Evolutionary conservation across 2,888 invertebrate genomes (phyloP).

Genomic region (Calameuta pallipes): DNA sequence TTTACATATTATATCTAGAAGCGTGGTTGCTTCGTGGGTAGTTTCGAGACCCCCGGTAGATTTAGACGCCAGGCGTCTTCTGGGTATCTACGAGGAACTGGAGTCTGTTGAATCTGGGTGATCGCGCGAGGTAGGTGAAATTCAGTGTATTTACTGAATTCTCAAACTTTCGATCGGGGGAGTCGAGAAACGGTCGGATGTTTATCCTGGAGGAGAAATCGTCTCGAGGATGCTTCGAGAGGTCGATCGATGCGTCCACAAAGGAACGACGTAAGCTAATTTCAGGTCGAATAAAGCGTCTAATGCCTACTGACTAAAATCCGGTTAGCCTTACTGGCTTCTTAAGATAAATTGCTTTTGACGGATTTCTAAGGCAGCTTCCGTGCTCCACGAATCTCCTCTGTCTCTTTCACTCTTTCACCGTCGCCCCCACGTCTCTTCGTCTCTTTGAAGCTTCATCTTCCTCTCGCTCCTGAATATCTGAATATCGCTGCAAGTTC

Average conservation of each 20-base stretch:
- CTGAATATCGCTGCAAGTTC: conserved; percentile 32
- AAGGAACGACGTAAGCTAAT: conserved; percentile 44
- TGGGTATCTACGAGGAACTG: not conserved
- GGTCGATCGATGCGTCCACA: not conserved
- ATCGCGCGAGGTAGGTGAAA: not conserved
- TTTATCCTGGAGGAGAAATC: not conserved
- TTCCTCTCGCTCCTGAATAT: not conserved
- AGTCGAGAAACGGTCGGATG: not conserved
- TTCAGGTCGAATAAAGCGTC: conserved; percentile 54
- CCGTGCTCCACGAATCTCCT: not conserved
- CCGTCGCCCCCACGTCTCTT: not conserved
- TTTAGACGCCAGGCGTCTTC: not conserved
- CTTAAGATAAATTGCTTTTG: conserved; percentile 61
- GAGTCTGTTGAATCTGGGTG: not conserved
- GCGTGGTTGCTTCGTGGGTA: not conserved
- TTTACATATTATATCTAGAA: not conserved
- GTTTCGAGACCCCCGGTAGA: not conserved
- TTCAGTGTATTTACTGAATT: not conserved
- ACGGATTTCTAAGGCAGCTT: conserved; percentile 57
- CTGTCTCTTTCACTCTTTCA: not conserved
- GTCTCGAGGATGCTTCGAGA: not conserved
- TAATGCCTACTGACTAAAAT: conserved; percentile 48
- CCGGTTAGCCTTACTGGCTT: conserved; percentile 54
- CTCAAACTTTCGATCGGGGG: not conserved
- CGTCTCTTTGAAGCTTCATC: not conserved